Evolutionary conservation across 2,113 vertebrate genomes (phyloP), one percentile per base, ranked within the genome.

Genomic region (Ameiurus melas): DNA sequence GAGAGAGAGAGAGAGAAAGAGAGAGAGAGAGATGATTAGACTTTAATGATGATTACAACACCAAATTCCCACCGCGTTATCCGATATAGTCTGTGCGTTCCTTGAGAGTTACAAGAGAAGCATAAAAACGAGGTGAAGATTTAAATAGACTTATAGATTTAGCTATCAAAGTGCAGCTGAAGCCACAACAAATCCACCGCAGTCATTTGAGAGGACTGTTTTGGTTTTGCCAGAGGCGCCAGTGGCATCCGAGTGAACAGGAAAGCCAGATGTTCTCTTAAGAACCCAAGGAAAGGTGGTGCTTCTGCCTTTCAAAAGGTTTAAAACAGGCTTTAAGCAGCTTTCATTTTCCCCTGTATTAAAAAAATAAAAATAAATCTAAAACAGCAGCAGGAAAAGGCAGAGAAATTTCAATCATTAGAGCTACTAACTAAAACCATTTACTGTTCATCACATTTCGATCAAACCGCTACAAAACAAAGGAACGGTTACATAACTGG

Each of bases 101-200:
- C n/a, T 47, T 66, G 43, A 30, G 75, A 58, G 60, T 57, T 57
- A 53, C 39, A 36, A 27, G 30, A 20, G 39, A 36, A n/a, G 19
- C 16, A 19, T 33, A 66, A 55, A 58, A 83, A 10, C 25, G 85
- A 79, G 58, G 33, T 36, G 64, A 62, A 81, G 55, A 19, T 85
- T 75, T 60, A 84, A 84, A 79, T 43, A 78, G 85, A 57, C 47
- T 84, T 33, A 87, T 36, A 91, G 68, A 68, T 83, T 87, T 58
- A 73, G 53, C 60, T 66, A 87, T 87, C 86, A 87, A 81, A 87
- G 86, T 82, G 53, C 66, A 83, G 53, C 64, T 43, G 53, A 73
- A 87, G 80, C 86, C 79, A 83, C 86, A 87, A 60, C 79, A 87
- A 87, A 87, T 71, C 86, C 79, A 58, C 86, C 80, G 17, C 86